Evolutionary conservation across 2,797 vertebrate species (phyloP).

Genomic region (Clarias platycephalus): DNA sequence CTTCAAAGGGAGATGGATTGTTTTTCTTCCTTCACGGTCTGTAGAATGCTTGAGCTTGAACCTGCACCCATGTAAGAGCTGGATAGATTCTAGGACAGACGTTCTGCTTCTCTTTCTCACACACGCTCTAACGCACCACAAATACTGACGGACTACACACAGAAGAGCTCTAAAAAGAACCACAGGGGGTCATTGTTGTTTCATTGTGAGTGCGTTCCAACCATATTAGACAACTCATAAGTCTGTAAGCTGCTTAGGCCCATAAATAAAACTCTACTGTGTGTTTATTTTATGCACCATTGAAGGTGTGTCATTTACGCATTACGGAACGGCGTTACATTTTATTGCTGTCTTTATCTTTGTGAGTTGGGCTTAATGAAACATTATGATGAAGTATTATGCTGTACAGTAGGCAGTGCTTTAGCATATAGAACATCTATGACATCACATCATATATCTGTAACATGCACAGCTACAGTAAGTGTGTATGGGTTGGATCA

Average conservation of each 20-base stretch:
- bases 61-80: neutral
- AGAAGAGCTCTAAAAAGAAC: conserved; percentile 28
- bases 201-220: conserved; percentile 49
- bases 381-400: neutral
- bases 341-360: neutral
- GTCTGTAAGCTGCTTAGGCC: neutral
- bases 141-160: neutral
- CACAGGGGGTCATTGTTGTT: conserved; percentile 73
- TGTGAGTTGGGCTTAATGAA: neutral
- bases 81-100: neutral
- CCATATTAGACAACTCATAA: neutral
- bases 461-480: neutral
- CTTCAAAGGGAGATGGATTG: neutral
- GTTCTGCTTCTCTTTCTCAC: neutral
- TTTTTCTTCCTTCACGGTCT: neutral
- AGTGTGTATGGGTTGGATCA: neutral
- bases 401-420: neutral
- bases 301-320: no score
- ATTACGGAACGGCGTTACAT: no score
- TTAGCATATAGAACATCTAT: neutral
- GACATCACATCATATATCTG: neutral
- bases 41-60: neutral
- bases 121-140: neutral
- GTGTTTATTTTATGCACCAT: neutral
- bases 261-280: neutral